phyloP scores from a whole-genome alignment of 2,888 invertebrate genomes.

The Dolichopus griseipennis region DNA sequence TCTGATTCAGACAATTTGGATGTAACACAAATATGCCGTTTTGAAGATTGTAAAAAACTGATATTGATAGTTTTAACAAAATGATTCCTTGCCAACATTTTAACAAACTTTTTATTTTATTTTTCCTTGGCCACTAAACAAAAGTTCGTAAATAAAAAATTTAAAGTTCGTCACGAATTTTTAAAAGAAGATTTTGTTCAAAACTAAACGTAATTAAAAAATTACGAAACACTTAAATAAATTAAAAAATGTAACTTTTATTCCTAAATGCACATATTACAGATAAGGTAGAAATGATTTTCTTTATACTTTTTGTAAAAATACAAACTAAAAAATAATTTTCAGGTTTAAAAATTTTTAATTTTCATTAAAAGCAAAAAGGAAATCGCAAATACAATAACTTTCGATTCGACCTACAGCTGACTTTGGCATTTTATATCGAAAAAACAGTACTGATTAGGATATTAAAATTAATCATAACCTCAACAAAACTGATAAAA shows the following conservation, averaged over 20 bases:
- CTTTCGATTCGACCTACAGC: not conserved
- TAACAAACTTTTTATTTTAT: not conserved
- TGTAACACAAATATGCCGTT: conserved; percentile 19
- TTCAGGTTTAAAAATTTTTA: not conserved
- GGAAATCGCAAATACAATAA: not conserved
- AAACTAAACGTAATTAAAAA: not conserved
- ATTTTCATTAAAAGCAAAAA: conserved; percentile 2
- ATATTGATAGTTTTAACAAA: not conserved
- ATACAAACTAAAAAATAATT: not conserved
- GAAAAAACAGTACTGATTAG: not conserved
- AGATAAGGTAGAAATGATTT: not conserved
- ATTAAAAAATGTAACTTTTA: not conserved
- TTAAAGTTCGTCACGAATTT: not conserved
- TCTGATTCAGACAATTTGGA: conserved; percentile 43
- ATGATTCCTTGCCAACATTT: not conserved
- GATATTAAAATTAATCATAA: too few species aligned
- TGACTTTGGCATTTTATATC: not conserved
- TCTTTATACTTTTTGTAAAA: not conserved
- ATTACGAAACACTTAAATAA: not conserved
- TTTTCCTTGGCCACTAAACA: too few species aligned
- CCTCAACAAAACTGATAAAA: too few species aligned
- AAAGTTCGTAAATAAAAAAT: too few species aligned
- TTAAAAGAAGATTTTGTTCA: not conserved
- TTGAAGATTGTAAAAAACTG: not conserved
- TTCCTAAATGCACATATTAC: conserved; percentile 1